phyloP scores from a whole-genome alignment of 1,140 invertebrate genomes.

The Leptopilina clavipes region DNA sequence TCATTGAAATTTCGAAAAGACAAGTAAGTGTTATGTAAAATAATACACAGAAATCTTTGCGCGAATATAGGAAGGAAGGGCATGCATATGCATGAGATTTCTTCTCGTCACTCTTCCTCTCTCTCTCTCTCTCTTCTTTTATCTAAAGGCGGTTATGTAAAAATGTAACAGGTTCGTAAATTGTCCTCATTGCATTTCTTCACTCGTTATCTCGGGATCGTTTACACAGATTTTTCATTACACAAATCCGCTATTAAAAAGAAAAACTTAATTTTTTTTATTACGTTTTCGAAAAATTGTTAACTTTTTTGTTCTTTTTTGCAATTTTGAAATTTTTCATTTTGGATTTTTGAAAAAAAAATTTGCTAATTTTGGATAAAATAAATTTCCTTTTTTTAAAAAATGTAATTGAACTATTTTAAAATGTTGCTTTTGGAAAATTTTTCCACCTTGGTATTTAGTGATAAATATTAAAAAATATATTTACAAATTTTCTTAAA shows the following conservation, averaged over 20 bases:
- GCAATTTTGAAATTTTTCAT: too few relatives aligned
- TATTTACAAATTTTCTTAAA: too few relatives aligned
- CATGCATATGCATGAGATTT: constrained; percentile 34
- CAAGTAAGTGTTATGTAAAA: constrained; percentile 8
- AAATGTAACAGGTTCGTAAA: constrained; percentile 22
- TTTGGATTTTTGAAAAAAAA: too few relatives aligned
- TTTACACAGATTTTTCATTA: neutral
- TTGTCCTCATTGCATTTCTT: neutral
- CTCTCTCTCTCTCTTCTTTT: neutral
- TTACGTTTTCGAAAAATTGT: neutral
- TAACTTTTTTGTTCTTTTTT: too few relatives aligned
- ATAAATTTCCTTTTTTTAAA: too few relatives aligned
- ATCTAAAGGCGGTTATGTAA: constrained; percentile 7
- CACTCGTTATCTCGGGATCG: neutral
- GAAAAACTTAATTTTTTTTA: neutral
- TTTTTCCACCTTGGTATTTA: too few relatives aligned
- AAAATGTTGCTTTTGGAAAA: too few relatives aligned
- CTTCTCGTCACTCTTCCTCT: constrained; percentile 3
- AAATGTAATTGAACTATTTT: too few relatives aligned
- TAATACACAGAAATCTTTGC: constrained; percentile 41
- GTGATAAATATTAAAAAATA: too few relatives aligned
- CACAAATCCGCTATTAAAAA: too few relatives aligned
- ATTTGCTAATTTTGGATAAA: too few relatives aligned
- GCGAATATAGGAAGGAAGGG: constrained; percentile 11
- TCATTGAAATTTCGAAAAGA: constrained; percentile 18